Base-by-base conservation (phyloP, 92 coral and sea anemone species). In the Isaurus tuberculatus region DNA sequence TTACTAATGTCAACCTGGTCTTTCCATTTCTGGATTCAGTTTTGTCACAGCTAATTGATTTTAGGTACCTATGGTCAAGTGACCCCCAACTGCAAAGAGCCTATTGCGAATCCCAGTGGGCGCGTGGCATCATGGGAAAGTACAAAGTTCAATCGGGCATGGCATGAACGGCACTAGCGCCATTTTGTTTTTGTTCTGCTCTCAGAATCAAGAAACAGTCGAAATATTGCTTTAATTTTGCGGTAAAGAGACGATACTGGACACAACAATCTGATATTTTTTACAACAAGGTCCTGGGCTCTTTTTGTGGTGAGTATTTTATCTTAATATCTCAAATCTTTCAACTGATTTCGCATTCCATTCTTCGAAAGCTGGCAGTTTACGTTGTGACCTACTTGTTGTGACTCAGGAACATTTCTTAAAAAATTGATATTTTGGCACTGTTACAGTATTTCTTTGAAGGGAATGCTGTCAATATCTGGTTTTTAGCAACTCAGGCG, bases 151-250 rank as follows among this genome's bases (percentile, higher is more conserved):
- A 57, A 57, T 57, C 64, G 64, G 73, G 43, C 42, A 40, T 68
- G 43, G 43, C 42, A 40, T 68, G 27, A 32, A 68, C 73, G 27
- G 15, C 49, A 68, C 73, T 27, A 68, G 42, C 49, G 73, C 73
- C 49, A 68, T 68, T 33, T 68, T 32, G 37, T 25, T 68, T 68
- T 68, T 68, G 73, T 68, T 17, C 73, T 68, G 42, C 49, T 68
- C 49, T 32, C 26, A 40, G 22, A 27, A 20, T 68, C 64, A 57
- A 57, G 64, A 57, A 57, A 57, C 64, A 57, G 64, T 57, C 27
- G 64, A 57, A 57, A 57, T 57, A 57, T 17, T 57, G 64, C 64
- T 57, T 57, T 19, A 57, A 57, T 57, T 57, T 57, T 57, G 27
- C 64, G 64, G 64, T 57, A 57, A 57, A 57, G 64, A 57, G 64